A percentile compares a stretch with the other conserved stretches of the same genome.
Conservation (phyloP, 2,113 vertebrate species). For the Eubucco bourcierii region DNA sequence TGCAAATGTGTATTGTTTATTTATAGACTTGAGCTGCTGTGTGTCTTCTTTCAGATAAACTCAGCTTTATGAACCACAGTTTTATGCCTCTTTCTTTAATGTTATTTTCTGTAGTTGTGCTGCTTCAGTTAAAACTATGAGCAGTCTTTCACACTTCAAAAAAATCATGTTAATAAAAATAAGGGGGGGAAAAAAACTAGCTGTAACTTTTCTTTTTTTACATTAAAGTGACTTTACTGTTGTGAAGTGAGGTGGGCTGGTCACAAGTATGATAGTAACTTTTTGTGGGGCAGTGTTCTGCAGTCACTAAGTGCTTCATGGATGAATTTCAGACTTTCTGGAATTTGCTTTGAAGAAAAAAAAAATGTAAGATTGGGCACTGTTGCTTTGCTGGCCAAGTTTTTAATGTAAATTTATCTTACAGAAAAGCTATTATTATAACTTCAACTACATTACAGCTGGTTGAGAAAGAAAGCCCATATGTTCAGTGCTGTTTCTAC, state of each 20-base stretch:
- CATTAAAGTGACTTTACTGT: not conserved
- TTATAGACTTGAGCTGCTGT: not conserved
- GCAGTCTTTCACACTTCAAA: not conserved
- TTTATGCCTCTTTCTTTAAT: not conserved
- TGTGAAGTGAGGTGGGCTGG: not conserved
- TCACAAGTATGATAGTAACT: not conserved
- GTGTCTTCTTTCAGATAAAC: not conserved
- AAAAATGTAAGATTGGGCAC: constrained; percentile 37
- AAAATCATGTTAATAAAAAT: not conserved
- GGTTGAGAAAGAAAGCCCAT: constrained; percentile 81
- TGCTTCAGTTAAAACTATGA: not conserved
- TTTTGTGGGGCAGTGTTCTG: not conserved
- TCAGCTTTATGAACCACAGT: not conserved
- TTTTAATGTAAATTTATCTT: constrained; percentile 84
- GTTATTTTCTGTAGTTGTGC: not conserved
- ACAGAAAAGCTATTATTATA: constrained; percentile 82
- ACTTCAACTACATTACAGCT: constrained; percentile 85
- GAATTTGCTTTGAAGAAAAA: constrained; percentile 52
- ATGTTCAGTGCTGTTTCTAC: constrained; percentile 80
- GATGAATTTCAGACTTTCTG: constrained; percentile 50
- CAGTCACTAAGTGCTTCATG: constrained; percentile 23
- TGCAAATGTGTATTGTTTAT: not conserved
- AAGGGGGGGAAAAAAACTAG: not conserved
- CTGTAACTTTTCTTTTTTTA: not conserved
- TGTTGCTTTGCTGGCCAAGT: constrained; percentile 71